These are phyloP conservation scores for Xerus rutilus DNA, from an alignment of 2,797 vertebrate species.

Conservation along the genomic window DNA sequence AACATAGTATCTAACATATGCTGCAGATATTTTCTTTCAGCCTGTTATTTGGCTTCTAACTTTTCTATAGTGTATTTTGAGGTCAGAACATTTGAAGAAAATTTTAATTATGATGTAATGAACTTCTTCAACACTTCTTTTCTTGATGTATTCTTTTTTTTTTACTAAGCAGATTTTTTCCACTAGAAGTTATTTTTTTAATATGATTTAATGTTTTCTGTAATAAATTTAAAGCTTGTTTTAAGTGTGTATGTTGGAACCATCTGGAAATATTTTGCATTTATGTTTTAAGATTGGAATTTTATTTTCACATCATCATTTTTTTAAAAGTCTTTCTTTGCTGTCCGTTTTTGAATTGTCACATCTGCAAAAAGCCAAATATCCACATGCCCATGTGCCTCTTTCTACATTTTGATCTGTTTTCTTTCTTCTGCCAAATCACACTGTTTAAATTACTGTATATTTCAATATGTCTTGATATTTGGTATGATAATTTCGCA, in stretches of 20 bases:
- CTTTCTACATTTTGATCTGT: not conserved
- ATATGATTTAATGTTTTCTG: conserved; percentile 28
- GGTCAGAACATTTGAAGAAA: not conserved
- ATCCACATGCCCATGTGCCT: not conserved
- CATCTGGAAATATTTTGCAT: conserved; percentile 35
- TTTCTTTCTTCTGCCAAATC: conserved; percentile 45
- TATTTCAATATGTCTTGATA: conserved; percentile 57
- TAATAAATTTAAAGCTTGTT: conserved; percentile 38
- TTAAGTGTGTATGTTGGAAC: not conserved
- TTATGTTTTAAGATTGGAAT: conserved; percentile 29
- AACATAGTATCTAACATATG: not conserved
- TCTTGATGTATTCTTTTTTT: not conserved
- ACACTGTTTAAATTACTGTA: conserved; percentile 67
- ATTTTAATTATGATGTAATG: not conserved
- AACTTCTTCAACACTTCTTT: not conserved
- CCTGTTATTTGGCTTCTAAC: not conserved
- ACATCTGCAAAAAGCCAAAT: conserved; percentile 53
- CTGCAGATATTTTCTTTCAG: not conserved
- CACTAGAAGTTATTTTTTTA: not conserved
- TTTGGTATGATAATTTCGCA: conserved; percentile 58
- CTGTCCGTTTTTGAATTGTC: not conserved
- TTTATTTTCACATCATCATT: conserved; percentile 4
- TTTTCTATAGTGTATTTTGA: not conserved
- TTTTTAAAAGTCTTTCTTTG: conserved; percentile 5
- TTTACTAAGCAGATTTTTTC: not conserved